Evolutionary conservation across 2,888 invertebrate species (phyloP).

Genomic region (Branchellion lobata): DNA sequence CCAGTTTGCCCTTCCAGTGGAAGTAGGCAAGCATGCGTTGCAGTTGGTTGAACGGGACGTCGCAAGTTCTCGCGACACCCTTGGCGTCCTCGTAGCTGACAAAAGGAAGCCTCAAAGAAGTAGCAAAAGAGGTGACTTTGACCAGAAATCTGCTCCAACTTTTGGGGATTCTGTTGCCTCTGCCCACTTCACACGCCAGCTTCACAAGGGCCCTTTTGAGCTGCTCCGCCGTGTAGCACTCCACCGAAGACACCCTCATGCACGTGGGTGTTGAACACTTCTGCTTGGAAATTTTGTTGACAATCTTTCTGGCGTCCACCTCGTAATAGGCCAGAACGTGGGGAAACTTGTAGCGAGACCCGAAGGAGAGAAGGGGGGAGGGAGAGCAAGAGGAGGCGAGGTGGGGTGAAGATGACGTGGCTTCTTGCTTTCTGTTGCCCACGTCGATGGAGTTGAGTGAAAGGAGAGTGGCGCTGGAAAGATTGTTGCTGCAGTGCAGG

Average conservation of each 20-base stretch:
- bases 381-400: background rate
- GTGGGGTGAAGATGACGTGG: background rate
- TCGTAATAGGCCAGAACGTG: conserved; percentile 52
- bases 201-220: conserved; percentile 52
- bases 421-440: background rate
- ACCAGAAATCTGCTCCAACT: conserved; percentile 52
- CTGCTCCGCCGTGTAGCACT: conserved; percentile 50
- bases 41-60: conserved; percentile 51
- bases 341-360: conserved; percentile 47
- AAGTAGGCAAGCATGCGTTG: conserved; percentile 52
- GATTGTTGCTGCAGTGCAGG: conserved; percentile 2
- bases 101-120: conserved; percentile 48
- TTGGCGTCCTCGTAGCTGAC: conserved; percentile 52
- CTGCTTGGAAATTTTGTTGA: conserved; percentile 45
- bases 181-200: conserved; percentile 42
- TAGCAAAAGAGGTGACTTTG: conserved; percentile 45
- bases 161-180: conserved; percentile 49
- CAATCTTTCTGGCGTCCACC: conserved; percentile 51
- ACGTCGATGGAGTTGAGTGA: conserved; percentile 19
- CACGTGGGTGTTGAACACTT: conserved; percentile 12
- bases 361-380: background rate
- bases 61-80: conserved; percentile 50
- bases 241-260: background rate
- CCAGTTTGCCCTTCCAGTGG: conserved; percentile 52
- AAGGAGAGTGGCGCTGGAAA: conserved; percentile 34